These are phyloP conservation scores for Drosophila setifemur DNA, from an alignment of 1,140 invertebrate genomes.

Conservation along the genomic window DNA sequence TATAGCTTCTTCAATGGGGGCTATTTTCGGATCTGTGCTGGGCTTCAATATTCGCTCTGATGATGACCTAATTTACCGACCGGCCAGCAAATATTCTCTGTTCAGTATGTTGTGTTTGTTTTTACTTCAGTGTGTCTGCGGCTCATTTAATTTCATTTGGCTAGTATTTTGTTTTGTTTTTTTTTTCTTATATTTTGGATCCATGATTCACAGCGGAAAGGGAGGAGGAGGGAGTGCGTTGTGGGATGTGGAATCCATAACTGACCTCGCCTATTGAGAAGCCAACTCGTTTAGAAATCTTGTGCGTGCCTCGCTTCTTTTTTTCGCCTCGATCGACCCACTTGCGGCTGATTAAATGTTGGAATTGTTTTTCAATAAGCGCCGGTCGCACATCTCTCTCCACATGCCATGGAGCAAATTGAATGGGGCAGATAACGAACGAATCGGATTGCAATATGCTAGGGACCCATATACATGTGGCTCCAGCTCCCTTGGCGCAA, in stretches of 20 bases:
- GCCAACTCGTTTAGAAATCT: constrained; percentile 47
- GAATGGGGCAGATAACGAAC: constrained; percentile 52
- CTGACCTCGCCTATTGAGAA: constrained; percentile 53
- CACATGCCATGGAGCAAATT: constrained; percentile 22
- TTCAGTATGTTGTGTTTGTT: constrained; percentile 28
- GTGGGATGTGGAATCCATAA: constrained; percentile 19
- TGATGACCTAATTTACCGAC: constrained; percentile 66
- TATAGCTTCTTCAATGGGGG: constrained; percentile 16
- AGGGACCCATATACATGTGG: neutral
- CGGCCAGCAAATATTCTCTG: constrained; percentile 7
- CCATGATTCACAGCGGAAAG: constrained; percentile 43
- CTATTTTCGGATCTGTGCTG: constrained; percentile 37
- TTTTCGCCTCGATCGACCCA: constrained; percentile 22
- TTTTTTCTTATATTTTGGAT: no score
- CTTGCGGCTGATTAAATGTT: constrained; percentile 58
- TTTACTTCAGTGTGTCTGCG: constrained; percentile 16
- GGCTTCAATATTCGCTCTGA: constrained; percentile 36
- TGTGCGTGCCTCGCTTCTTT: constrained; percentile 35
- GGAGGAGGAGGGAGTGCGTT: neutral
- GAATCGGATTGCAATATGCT: constrained; percentile 5
- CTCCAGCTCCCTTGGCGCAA: neutral
- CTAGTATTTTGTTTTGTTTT: no score
- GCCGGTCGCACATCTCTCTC: constrained; percentile 2
- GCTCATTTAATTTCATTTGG: constrained; percentile 21
- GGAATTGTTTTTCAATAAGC: constrained; percentile 62